Evolutionary conservation across 2,797 vertebrate genomes (phyloP).

Genomic region (Lagocephalus sceleratus): DNA sequence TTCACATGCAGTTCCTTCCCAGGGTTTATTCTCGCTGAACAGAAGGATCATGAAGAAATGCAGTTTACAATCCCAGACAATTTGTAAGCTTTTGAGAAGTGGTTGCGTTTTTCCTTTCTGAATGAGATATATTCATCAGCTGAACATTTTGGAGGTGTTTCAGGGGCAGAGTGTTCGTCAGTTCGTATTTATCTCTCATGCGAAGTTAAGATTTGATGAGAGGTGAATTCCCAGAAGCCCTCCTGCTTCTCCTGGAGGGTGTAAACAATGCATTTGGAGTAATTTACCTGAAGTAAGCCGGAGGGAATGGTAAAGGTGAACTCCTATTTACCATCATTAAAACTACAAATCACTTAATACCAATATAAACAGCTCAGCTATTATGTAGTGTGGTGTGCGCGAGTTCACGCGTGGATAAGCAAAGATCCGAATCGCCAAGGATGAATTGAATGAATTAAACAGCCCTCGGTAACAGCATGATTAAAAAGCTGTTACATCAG

Average conservation of each 20-base stretch:
- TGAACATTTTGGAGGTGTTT: conserved; percentile 41
- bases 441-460: conserved; percentile 76
- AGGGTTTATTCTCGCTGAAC: conserved; percentile 13
- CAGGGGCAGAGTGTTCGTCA: conserved; percentile 60
- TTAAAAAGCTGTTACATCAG: conserved; percentile 74
- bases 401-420: conserved; percentile 71
- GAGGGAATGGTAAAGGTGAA: conserved; percentile 74
- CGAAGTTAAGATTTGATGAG: conserved; percentile 63
- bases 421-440: conserved; percentile 71
- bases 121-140: conserved; percentile 32
- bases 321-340: conserved; percentile 80
- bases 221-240: conserved; percentile 63
- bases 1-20: conserved; percentile 38
- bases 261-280: conserved; percentile 73
- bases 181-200: conserved; percentile 57
- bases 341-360: conserved; percentile 81
- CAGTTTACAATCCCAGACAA: neutral
- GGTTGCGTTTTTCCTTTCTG: conserved; percentile 9
- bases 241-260: conserved; percentile 60
- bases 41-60: conserved; percentile 13
- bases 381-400: conserved; percentile 62
- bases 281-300: conserved; percentile 79
- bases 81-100: neutral
- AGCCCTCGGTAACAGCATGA: conserved; percentile 71
- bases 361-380: conserved; percentile 78